Evolutionary conservation across 2,113 vertebrate genomes (phyloP).

Genomic region (Jacana jacana): DNA sequence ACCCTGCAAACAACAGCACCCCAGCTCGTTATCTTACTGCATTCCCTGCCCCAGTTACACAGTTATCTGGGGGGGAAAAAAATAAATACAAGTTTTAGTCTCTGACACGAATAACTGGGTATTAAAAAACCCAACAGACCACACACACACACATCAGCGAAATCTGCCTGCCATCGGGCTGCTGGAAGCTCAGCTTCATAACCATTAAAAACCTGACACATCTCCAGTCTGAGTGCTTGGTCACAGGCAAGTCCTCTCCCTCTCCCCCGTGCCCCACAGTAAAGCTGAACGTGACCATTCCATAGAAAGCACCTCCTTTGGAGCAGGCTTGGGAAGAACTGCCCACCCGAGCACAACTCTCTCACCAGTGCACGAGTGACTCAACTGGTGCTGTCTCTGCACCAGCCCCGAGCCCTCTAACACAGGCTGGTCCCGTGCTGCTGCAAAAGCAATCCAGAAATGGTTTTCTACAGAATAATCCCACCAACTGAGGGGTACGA

Average conservation of each 20-base stretch:
- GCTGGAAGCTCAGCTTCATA: neutral
- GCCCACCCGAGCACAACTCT: neutral
- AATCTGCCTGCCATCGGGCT: neutral
- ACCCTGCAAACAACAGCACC: neutral
- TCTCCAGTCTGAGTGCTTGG: neutral
- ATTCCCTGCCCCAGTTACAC: neutral
- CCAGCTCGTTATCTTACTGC: neutral
- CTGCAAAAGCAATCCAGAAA: neutral
- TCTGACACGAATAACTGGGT: neutral
- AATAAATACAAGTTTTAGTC: neutral
- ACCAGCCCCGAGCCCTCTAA: neutral
- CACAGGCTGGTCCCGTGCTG: neutral
- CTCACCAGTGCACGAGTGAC: accelerated
- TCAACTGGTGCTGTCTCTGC: neutral
- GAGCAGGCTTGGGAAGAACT: neutral
- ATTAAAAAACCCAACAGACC: neutral
- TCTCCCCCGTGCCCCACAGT: neutral
- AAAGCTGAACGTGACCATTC: accelerated
- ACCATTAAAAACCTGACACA: neutral
- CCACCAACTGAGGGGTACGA: neutral
- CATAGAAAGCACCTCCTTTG: accelerated
- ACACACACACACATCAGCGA: no score
- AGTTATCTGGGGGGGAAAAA: neutral
- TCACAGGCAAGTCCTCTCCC: neutral
- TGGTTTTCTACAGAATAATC: neutral